phyloP scores from a whole-genome alignment of 2,888 invertebrate species.

The Synanthedon tipuliformis region DNA sequence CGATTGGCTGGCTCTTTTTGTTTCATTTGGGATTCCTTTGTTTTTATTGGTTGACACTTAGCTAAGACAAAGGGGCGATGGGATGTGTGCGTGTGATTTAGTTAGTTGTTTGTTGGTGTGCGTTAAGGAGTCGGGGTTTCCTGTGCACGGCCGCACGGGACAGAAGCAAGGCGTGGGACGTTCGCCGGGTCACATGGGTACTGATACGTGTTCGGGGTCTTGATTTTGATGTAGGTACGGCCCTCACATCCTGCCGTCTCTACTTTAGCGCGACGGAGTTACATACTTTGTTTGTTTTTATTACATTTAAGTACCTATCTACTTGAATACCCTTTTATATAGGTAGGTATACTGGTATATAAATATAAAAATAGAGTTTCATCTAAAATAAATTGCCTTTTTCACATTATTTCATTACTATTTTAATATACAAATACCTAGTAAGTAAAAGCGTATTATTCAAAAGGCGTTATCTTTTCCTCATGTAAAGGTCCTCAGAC shows the following conservation, averaged over 20 bases:
- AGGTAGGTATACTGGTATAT: no score
- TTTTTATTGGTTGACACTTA: slow-evolving; percentile 72
- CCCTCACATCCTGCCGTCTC: slow-evolving; percentile 38
- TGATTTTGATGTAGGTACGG: slow-evolving; percentile 59
- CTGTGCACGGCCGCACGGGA: slow-evolving; percentile 39
- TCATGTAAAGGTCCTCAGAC: no score
- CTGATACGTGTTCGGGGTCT: slow-evolving; percentile 47
- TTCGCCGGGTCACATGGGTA: slow-evolving; percentile 23
- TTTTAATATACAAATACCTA: no score
- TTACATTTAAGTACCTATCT: slow-evolving; percentile 4
- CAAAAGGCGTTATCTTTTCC: no score
- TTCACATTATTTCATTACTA: no score
- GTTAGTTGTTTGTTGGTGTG: slow-evolving; percentile 42
- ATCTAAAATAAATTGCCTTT: no score
- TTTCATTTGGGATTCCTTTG: slow-evolving; percentile 69
- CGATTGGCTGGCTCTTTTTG: slow-evolving; percentile 67
- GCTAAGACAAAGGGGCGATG: slow-evolving; percentile 68
- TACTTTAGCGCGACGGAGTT: slow-evolving; percentile 36
- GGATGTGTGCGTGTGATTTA: slow-evolving; percentile 52
- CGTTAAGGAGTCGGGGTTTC: slow-evolving; percentile 58
- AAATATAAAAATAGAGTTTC: no score
- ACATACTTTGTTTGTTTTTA: slow-evolving; percentile 48
- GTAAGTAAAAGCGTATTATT: no score
- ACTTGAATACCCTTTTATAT: no score
- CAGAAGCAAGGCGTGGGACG: slow-evolving; percentile 35